Percentiles rank a stretch among this genome's conserved stretches.
Evolutionary conservation across 2,113 vertebrate species (phyloP).

Genomic region (Seriola rivoliana): DNA sequence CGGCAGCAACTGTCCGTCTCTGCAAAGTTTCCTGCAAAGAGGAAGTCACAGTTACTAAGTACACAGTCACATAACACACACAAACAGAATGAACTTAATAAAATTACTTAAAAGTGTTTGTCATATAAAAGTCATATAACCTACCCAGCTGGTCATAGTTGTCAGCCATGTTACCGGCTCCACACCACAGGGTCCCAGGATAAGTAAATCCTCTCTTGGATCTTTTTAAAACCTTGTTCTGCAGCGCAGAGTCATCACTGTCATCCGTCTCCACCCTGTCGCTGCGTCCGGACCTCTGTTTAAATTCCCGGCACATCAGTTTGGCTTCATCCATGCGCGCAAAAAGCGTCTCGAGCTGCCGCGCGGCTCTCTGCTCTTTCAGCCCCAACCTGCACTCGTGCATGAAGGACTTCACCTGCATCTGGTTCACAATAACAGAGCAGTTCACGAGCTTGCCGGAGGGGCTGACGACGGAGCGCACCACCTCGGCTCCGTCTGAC

Average conservation of each 20-base stretch:
- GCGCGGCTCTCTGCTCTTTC: conserved; percentile 30
- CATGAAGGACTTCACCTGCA: conserved; percentile 79
- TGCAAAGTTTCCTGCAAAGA: conserved; percentile 86
- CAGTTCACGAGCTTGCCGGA: conserved; percentile 74
- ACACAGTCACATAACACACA: background rate
- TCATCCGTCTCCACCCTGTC: background rate
- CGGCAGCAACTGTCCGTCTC: conserved; percentile 92
- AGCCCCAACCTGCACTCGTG: conserved; percentile 70
- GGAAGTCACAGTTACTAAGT: background rate
- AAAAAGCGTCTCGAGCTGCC: conserved; percentile 56
- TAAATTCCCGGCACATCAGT: conserved; percentile 70
- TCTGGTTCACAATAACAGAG: conserved; percentile 62
- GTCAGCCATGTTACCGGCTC: conserved; percentile 89
- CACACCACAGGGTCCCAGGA: conserved; percentile 89
- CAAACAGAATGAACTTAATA: background rate
- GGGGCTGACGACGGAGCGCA: conserved; percentile 71
- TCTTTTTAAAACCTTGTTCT: conserved; percentile 60
- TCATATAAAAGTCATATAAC: background rate
- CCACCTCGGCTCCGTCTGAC: conserved; percentile 80
- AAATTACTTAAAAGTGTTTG: background rate
- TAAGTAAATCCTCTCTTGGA: conserved; percentile 88
- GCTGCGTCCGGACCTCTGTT: conserved; percentile 32
- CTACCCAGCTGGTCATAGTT: conserved; percentile 86
- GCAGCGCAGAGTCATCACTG: background rate
- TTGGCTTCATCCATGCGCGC: conserved; percentile 72